phyloP scores from a whole-genome alignment of 1,140 invertebrate species.

The Holotrichia oblita region DNA sequence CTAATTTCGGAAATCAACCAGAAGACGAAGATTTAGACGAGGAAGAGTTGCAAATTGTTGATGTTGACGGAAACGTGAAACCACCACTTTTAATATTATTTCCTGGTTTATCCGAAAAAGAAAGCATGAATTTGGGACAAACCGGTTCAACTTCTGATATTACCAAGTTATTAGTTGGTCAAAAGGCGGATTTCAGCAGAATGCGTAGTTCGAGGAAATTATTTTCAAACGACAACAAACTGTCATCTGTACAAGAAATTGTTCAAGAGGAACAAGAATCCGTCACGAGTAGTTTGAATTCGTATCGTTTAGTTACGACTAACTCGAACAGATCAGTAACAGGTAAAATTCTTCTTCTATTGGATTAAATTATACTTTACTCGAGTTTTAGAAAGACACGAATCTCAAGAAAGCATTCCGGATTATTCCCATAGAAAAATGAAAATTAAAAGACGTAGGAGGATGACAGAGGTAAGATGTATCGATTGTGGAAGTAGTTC shows the following conservation, averaged over 20 bases:
- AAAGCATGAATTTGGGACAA: not conserved
- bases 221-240: constrained; percentile 14
- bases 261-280: constrained; percentile 34
- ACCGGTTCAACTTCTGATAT: constrained; percentile 28
- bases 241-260: constrained; percentile 24
- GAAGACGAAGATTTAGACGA: constrained; percentile 33
- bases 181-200: constrained; percentile 34
- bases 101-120: constrained; percentile 31
- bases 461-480: not conserved
- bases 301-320: not conserved
- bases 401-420: constrained; percentile 16
- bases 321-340: not conserved
- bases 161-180: constrained; percentile 40
- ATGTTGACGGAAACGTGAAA: constrained; percentile 1
- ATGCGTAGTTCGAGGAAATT: constrained; percentile 39
- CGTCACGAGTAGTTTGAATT: not conserved
- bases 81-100: constrained; percentile 22
- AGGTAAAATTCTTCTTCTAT: not conserved
- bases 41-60: constrained; percentile 34
- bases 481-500: constrained; percentile 1
- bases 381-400: not conserved
- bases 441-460: no score
- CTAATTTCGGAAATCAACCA: constrained; percentile 25
- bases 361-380: not conserved
- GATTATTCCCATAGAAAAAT: not conserved